A percentile compares a stretch with the other conserved stretches of the same genome.
Conservation (phyloP, 2,113 vertebrate species). For the Gopherus flavomarginatus region DNA sequence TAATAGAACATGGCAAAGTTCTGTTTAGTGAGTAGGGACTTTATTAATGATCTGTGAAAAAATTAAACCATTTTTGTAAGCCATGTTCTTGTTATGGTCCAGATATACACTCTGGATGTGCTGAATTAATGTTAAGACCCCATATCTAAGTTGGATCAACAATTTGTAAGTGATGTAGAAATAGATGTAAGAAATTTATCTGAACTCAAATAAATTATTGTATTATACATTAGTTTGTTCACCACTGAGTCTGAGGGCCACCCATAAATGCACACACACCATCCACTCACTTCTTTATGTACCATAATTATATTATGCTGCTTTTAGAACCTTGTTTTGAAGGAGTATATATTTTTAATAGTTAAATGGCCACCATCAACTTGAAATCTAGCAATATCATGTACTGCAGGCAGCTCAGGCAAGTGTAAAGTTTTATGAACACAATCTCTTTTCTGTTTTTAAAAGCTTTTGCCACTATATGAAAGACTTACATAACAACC, state of each 20-base stretch:
- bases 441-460: conserved; percentile 1
- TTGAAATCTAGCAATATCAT: not conserved
- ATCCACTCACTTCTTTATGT: not conserved
- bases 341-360: not conserved
- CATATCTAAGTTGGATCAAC: not conserved
- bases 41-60: not conserved
- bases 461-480: not conserved
- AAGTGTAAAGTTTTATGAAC: not conserved
- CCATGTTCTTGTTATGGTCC: not conserved
- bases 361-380: not conserved
- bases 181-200: not conserved
- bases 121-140: not conserved
- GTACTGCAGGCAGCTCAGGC: not conserved
- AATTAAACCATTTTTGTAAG: not conserved
- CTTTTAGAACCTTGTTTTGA: not conserved
- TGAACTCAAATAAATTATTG: not conserved
- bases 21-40: not conserved
- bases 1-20: not conserved
- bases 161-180: not conserved
- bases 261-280: not conserved
- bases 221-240: not conserved
- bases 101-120: rapidly evolving
- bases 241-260: not conserved
- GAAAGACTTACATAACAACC: conserved; percentile 1
- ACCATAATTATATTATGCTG: not conserved